Conservation (phyloP, 1,140 invertebrate genomes). For the Penaeus chinensis region DNA sequence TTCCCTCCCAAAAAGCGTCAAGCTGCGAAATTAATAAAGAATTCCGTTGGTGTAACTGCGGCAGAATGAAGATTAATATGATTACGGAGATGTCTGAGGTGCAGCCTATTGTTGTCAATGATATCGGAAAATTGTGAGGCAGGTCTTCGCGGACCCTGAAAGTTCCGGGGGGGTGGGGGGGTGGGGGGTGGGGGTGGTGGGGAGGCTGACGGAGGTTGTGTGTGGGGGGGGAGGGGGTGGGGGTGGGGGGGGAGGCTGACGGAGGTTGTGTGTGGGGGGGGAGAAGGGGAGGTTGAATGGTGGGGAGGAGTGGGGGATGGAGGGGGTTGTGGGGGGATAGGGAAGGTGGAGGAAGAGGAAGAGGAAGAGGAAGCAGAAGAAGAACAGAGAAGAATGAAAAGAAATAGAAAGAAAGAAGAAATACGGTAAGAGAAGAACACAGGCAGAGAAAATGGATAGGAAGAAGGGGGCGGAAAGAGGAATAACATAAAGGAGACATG, state of each 20-base stretch:
- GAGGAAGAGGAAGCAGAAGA: no score
- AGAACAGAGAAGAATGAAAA: no score
- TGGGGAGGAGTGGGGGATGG: no score
- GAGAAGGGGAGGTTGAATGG: background rate
- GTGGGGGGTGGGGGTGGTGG: background rate
- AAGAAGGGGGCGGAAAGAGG: no score
- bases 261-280: background rate
- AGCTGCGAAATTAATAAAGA: constrained; percentile 60
- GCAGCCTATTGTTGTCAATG: constrained; percentile 55
- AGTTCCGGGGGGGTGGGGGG: background rate
- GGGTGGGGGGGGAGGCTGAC: no score
- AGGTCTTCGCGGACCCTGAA: background rate
- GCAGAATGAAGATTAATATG: constrained; percentile 57
- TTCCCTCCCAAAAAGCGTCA: background rate
- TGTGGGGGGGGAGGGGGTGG: no score
- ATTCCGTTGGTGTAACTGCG: constrained; percentile 37
- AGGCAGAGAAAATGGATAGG: no score
- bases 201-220: background rate
- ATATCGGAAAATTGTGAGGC: constrained; percentile 54
- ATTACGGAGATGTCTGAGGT: constrained; percentile 38
- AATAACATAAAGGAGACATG: no score
- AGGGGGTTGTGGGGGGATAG: no score
- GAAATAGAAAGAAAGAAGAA: no score
- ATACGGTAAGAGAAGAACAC: no score
- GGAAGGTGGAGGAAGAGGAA: no score